These are phyloP conservation scores for Pantelozetes paolii DNA, from an alignment of 2,888 invertebrate species.

Conservation along the genomic window DNA sequence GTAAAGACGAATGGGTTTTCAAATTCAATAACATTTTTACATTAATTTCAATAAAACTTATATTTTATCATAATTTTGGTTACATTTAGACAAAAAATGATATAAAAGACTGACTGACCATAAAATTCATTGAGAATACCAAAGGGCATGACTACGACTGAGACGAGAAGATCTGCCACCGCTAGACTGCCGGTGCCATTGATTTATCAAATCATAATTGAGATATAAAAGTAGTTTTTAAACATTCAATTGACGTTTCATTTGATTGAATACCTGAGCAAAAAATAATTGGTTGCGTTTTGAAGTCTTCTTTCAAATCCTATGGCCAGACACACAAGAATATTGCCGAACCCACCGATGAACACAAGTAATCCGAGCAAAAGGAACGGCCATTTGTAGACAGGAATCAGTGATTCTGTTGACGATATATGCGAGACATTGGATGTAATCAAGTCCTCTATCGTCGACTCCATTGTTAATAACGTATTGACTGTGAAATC, in stretches of 20 bases:
- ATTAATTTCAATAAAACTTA: too few relatives aligned
- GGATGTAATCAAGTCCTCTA: not conserved
- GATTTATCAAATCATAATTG: not conserved
- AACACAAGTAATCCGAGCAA: conserved; percentile 79
- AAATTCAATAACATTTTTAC: too few relatives aligned
- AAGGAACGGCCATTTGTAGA: conserved; percentile 74
- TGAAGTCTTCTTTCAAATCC: conserved; percentile 81
- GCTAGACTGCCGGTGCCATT: conserved; percentile 64
- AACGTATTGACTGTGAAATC: not conserved
- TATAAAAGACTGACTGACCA: conserved; percentile 69
- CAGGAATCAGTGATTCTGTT: conserved; percentile 43
- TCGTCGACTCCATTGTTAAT: conserved; percentile 5
- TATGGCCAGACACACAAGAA: conserved; percentile 87
- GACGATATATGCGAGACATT: not conserved
- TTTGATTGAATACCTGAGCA: conserved; percentile 59
- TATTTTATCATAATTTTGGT: too few relatives aligned
- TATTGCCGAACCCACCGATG: conserved; percentile 83
- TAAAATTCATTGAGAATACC: conserved; percentile 88
- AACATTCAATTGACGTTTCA: not conserved
- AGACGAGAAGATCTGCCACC: conserved; percentile 87
- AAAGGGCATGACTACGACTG: conserved; percentile 90
- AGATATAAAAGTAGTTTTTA: not conserved
- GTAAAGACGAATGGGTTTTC: too few relatives aligned
- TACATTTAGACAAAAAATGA: too few relatives aligned
- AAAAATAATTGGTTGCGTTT: conserved; percentile 92